Conservation (phyloP, 2,888 invertebrate genomes). For the Caenorhabditis macrosperma region DNA sequence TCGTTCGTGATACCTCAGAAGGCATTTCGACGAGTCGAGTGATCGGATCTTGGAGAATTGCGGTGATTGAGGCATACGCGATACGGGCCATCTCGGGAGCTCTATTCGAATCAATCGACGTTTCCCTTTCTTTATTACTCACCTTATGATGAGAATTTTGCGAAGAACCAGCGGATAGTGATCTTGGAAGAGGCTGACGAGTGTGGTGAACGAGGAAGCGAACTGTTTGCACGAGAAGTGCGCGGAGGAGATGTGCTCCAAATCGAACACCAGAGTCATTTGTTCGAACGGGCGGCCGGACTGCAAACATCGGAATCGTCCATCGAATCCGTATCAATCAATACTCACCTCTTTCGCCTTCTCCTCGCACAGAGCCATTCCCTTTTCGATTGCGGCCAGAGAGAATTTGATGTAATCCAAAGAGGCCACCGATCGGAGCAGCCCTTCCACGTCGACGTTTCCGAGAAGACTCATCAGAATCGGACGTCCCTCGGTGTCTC, state of each 20-base stretch:
- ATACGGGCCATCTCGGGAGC: conserved; percentile 80
- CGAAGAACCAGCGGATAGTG: conserved; percentile 79
- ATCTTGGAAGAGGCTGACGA: conserved; percentile 79
- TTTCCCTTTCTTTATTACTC: neutral
- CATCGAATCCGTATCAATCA: too few relatives aligned
- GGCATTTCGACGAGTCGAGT: conserved; percentile 79
- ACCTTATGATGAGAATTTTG: conserved; percentile 79
- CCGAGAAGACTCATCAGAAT: conserved; percentile 80
- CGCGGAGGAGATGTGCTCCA: conserved; percentile 78
- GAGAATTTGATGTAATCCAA: conserved; percentile 80
- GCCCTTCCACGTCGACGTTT: conserved; percentile 79
- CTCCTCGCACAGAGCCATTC: conserved; percentile 75
- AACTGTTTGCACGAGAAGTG: conserved; percentile 79
- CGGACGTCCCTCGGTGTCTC: conserved; percentile 79
- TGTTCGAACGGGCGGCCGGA: conserved; percentile 79
- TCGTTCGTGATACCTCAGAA: conserved; percentile 63
- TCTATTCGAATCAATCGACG: conserved; percentile 28
- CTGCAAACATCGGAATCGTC: too few relatives aligned
- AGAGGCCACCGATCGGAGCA: conserved; percentile 78
- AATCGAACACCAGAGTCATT: conserved; percentile 79
- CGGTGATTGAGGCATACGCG: conserved; percentile 78
- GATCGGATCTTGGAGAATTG: conserved; percentile 77
- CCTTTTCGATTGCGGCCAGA: conserved; percentile 79
- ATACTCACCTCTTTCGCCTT: conserved; percentile 72
- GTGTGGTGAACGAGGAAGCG: conserved; percentile 79